These are phyloP conservation scores for Nemotelus pantherinus DNA, from an alignment of 2,888 invertebrate species.

Conservation along the genomic window DNA sequence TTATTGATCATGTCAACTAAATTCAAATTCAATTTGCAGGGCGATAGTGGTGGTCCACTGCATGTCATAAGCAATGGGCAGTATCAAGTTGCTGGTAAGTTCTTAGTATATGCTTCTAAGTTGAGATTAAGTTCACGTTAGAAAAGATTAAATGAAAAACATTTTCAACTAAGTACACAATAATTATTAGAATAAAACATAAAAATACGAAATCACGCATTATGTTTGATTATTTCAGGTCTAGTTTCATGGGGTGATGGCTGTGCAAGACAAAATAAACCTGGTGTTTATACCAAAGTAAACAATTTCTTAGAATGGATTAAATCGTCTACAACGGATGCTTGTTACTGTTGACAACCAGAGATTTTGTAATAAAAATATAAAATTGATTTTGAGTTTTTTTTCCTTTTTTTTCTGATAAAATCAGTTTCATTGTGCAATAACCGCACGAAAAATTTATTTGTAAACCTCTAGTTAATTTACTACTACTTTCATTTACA, in stretches of 20 bases:
- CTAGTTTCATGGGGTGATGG: conserved; percentile 73
- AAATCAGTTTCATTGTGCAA: too few species aligned
- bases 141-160: neutral
- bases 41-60: conserved; percentile 63
- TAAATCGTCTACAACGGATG: conserved; percentile 72
- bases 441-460: too few species aligned
- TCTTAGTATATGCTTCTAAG: neutral
- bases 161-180: neutral
- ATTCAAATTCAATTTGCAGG: conserved; percentile 49
- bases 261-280: conserved; percentile 70
- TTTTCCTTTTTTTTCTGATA: neutral
- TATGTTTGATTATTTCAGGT: conserved; percentile 65
- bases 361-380: neutral
- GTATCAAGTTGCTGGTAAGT: conserved; percentile 52
- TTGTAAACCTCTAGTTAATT: too few species aligned
- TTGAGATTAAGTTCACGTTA: neutral
- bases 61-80: conserved; percentile 56
- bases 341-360: conserved; percentile 70
- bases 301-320: conserved; percentile 80
- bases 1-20: neutral
- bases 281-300: conserved; percentile 84
- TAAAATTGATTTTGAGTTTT: neutral
- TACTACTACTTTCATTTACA: too few species aligned
- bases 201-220: too few species aligned
- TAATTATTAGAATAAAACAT: too few species aligned